These are phyloP conservation scores for Madoqua kirkii DNA, from an alignment of 2,113 vertebrate genomes.

Conservation along the genomic window DNA sequence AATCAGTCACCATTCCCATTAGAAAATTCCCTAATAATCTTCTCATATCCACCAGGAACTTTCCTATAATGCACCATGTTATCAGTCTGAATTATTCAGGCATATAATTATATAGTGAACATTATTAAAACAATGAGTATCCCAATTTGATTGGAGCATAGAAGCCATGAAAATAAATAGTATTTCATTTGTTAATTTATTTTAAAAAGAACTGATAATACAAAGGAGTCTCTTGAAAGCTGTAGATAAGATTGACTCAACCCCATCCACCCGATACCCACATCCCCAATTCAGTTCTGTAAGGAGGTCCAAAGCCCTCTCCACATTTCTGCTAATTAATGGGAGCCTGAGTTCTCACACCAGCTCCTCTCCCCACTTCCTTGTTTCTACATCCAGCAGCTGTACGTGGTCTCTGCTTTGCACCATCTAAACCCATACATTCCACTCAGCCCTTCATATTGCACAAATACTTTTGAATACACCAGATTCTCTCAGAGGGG, in stretches of 20 bases:
- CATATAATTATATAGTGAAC: neutral
- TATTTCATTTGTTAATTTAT: neutral
- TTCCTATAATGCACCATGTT: neutral
- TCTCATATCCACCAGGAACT: neutral
- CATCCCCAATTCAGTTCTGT: neutral
- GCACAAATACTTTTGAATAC: neutral
- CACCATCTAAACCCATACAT: neutral
- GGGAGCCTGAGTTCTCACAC: neutral
- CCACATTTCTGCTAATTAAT: neutral
- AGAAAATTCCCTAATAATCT: conserved; percentile 4
- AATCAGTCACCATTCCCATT: neutral
- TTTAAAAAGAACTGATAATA: neutral
- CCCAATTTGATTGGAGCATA: neutral
- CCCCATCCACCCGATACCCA: neutral
- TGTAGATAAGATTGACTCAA: neutral
- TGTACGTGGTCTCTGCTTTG: neutral
- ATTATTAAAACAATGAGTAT: neutral
- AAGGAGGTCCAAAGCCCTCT: neutral
- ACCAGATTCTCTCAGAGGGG: neutral
- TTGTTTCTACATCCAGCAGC: neutral
- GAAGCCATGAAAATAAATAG: neutral
- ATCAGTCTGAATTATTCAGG: neutral
- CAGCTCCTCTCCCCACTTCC: neutral
- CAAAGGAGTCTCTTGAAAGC: neutral
- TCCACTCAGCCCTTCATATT: neutral